A percentile compares a stretch with the other conserved stretches of the same genome.
These are phyloP conservation scores for Tricholaema leucomelas DNA, from an alignment of 2,113 vertebrate species.

Conservation along the genomic window DNA sequence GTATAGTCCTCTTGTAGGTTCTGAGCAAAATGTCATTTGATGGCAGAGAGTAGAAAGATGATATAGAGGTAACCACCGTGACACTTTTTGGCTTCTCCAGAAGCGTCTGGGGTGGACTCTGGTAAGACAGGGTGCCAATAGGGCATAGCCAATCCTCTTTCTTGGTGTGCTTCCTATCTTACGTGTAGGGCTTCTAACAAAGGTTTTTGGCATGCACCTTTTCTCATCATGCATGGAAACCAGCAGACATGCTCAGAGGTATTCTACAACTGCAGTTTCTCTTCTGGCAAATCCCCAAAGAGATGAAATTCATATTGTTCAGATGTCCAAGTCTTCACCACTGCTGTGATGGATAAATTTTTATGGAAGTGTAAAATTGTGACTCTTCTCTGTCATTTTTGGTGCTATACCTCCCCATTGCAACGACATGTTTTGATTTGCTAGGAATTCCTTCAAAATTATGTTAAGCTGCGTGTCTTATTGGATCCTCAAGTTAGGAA, in stretches of 20 bases:
- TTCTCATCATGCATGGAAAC: background rate
- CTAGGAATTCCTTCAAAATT: background rate
- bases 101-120: background rate
- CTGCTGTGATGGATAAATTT: background rate
- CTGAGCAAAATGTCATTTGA: background rate
- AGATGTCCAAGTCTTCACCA: background rate
- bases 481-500: conserved; percentile 5
- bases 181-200: background rate
- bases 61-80: background rate
- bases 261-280: background rate
- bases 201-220: background rate
- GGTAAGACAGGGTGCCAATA: background rate
- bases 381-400: background rate
- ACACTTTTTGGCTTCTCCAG: background rate
- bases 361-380: background rate
- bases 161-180: background rate
- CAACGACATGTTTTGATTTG: background rate
- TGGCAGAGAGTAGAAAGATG: background rate
- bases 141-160: background rate
- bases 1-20: background rate
- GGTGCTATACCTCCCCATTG: background rate
- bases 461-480: background rate
- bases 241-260: too few species aligned
- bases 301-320: background rate
- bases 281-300: background rate